Evolutionary conservation across 2,113 vertebrate genomes (phyloP).

Genomic region (Limanda limanda): DNA sequence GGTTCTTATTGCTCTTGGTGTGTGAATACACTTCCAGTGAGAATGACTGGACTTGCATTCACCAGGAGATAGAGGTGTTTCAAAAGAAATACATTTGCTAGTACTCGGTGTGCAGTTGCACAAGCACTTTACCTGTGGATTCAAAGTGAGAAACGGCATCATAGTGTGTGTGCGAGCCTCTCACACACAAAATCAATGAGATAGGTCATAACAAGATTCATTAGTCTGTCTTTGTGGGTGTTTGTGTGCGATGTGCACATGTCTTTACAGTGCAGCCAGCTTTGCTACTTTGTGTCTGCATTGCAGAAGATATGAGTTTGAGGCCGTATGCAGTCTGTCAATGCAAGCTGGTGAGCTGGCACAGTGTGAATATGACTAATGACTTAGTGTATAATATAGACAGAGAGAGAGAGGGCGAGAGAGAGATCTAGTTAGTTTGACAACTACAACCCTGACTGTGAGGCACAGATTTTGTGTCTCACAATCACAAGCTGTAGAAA

Average conservation of each 20-base stretch:
- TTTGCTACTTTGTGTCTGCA: slow-evolving; percentile 51
- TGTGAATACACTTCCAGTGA: too few species aligned
- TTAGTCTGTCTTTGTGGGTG: slow-evolving; percentile 13
- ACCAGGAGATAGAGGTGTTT: not conserved
- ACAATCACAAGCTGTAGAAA: slow-evolving; percentile 27
- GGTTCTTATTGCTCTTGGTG: not conserved
- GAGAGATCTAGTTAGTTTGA: slow-evolving; percentile 29
- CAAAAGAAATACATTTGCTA: not conserved
- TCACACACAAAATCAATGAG: not conserved
- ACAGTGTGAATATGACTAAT: slow-evolving; percentile 68
- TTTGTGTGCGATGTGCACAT: slow-evolving; percentile 1
- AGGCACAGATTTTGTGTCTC: slow-evolving; percentile 40
- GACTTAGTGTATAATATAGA: slow-evolving; percentile 56
- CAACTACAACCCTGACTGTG: slow-evolving; percentile 40
- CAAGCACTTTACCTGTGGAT: not conserved
- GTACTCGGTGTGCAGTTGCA: not conserved
- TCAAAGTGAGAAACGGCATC: not conserved
- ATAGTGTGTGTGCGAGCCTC: not conserved
- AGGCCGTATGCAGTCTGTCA: slow-evolving; percentile 60
- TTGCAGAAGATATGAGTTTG: slow-evolving; percentile 43
- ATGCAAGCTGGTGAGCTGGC: slow-evolving; percentile 65
- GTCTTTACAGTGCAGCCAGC: slow-evolving; percentile 34
- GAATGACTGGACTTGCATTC: not conserved
- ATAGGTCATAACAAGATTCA: not conserved
- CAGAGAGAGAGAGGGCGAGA: slow-evolving; percentile 24